Base-by-base conservation (phyloP, 2,113 vertebrate species). In the Aegithalos caudatus region DNA sequence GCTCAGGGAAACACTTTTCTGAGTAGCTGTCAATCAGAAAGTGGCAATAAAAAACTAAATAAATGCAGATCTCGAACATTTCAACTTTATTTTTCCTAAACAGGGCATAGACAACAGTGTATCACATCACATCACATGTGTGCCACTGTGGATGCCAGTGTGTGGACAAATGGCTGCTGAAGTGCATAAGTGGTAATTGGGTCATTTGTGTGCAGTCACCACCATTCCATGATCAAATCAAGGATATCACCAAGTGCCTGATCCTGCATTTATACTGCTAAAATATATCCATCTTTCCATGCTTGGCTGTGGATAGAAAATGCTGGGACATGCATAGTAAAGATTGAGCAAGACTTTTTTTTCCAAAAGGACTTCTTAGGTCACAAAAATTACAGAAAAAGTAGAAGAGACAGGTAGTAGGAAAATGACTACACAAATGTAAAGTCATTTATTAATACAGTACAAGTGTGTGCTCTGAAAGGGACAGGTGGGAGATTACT, bases 21-120 rank as follows among this genome's bases (percentile, higher is more conserved):
- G 78, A 96, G 81, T 38, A 84, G 61, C 92, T 84, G 86, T 95
- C 97, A 88, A 28, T 94, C 93, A 96, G 64, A 66, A 93, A 60
- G 17, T 5, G 18, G 19, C 54, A 79, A 25, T 50, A 60, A 93
- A 92, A 92, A 72, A 35, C 28, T 15, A 57, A 91, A 94, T 61
- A 89, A 88, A 72, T 44, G 44, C 83, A 61, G 61, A 48, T 54
- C 66, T 91, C 70, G 18, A 48, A 45, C 40, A 88, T 79, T 65
- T 53, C 23, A 5, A 37, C 11, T 28, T 25, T 37, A 0, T 47
- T 60, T 67, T 12, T 31, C 44, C 57, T 48, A 60, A 24, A 17
- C 44, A 38, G 31, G 74, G 33, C 53, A 64, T 2, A 66, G 74
- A 76, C 47, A 79, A 8, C 33, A 10, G 14, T 17, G 38, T 25